Conservation (phyloP, 2,888 invertebrate species). For the Amphipyra tragopoginis region DNA sequence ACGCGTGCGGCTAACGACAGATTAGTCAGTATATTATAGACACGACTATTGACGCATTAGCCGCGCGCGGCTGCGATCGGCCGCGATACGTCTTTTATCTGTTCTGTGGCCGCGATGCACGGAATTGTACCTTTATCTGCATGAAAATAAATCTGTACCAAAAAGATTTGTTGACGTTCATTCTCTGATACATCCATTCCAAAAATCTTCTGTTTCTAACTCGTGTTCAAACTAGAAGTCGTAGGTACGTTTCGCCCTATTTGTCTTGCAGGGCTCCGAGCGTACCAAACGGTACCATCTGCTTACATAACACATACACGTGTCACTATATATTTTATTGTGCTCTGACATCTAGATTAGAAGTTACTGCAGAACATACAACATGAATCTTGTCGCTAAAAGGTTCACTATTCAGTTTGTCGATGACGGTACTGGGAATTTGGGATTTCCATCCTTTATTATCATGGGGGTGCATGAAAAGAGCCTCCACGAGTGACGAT, state of each 20-base stretch:
- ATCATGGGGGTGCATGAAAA: too few species aligned
- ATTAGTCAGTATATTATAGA: too few species aligned
- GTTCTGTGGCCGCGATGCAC: too few species aligned
- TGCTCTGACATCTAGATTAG: constrained; percentile 39
- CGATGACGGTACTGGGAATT: background rate
- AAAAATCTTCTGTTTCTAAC: constrained; percentile 18
- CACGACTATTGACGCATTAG: too few species aligned
- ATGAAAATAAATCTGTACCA: constrained; percentile 3
- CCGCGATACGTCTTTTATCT: too few species aligned
- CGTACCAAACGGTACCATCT: constrained; percentile 63
- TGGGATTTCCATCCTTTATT: constrained; percentile 1
- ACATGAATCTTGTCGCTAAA: background rate
- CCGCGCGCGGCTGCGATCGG: too few species aligned
- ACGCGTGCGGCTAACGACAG: too few species aligned
- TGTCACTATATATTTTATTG: constrained; percentile 47
- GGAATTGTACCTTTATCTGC: too few species aligned
- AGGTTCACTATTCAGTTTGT: background rate
- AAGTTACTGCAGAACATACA: constrained; percentile 12
- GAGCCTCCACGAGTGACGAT: too few species aligned
- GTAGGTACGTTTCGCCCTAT: constrained; percentile 62
- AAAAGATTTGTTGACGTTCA: background rate
- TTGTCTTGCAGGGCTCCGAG: constrained; percentile 57
- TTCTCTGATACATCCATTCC: constrained; percentile 17
- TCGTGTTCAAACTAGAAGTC: constrained; percentile 45
- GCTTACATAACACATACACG: constrained; percentile 49